Evolutionary conservation across 2,797 vertebrate species (phyloP), one percentile per base, ranked within the genome.

Genomic region (Triplophysa yarkandensis): DNA sequence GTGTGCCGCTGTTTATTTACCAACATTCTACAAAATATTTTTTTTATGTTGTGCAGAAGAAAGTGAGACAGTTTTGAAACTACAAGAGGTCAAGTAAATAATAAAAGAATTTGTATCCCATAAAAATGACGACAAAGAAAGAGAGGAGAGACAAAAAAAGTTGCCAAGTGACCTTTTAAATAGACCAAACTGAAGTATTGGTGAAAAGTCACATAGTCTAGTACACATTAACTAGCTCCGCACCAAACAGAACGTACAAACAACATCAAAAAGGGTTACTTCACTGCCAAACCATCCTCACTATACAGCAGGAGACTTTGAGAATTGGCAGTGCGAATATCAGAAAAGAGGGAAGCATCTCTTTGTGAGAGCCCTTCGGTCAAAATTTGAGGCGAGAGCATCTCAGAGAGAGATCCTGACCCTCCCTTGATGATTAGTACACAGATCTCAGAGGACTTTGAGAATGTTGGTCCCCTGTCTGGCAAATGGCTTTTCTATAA

Each of bases 211-310:
- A n/a, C 57, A 64, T 10, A 21, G 65, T n/a, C 16, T 27, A 44
- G 19, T 27, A 64, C 48, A 46, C 46, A 73, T 32, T 61, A 46
- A 74, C 65, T 54, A 77, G 41, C 66, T 79, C 74, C 55, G 65
- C 28, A 80, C 44, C 17, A 52, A 76, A 41, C 61, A 60, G 52
- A 78, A 71, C 68, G 84, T 77, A n/a, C 75, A 28, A n/a, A 87
- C 83, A 85, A 16, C 71, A 75, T 60, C 7, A 58, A 67, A 77
- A 79, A 89, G 88, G 88, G 90, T 77, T 83, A 83, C 77, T 89
- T 86, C 81, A 79, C 86, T 92, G 86, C 92, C 89, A 87, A 81
- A 83, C 87, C 69, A 85, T 83, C 77, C 73, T 66, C 71, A 81
- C 74, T 79, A n/a, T n/a, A 79, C 78, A 84, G 76, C 80, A 76